Evolutionary conservation across 1,140 invertebrate genomes (phyloP), one percentile per base, ranked within the genome.

Genomic region (Anastatus disparis): DNA sequence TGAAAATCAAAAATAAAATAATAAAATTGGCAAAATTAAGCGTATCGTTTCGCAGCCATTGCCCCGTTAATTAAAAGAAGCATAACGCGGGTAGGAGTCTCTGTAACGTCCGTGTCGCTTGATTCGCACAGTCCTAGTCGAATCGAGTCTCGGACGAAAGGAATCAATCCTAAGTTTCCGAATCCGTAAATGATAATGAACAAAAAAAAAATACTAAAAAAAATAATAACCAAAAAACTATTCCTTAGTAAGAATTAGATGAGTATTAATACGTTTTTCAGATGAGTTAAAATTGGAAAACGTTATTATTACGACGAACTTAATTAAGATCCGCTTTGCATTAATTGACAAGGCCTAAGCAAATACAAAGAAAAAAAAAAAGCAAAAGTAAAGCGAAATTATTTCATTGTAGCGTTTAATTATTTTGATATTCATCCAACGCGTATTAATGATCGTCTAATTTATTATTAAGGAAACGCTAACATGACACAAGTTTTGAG

Each of bases 11-110:
- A 35, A 35, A 35, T 6, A 4, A 6, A 35, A 10, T 35, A 10
- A 35, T n/a, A 35, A 35, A 35, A 6, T 35, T 10, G 31, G 31
- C 4, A 6, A 35, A 62, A 70, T 44, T 56, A 1, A 40, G 70
- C 46, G 44, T 31, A 62, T 73, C 73, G 72, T 48, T 63, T 29
- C 50, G 31, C 29, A 26, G 13, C 13, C 44, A 17, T 12, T 50
- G 50, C 74, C 71, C 75, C 70, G 63, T 71, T 71, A n/a, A 70
- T 74, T 78, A 79, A 82, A 79, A 83, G 84, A 86, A 84, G 84
- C 84, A 85, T 84, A 86, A 86, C 84, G 84, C 84, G 84, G 84
- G 84, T 86, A 86, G 84, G 84, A 86, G 81, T 85, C 82, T 86
- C 82, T 84, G 76, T 78, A 79, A 72, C 74, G 74, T 74, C 73